Evolutionary conservation across 2,113 vertebrate genomes (phyloP), one percentile per base, ranked within the genome.

Genomic region (Ornithorhynchus anatinus): DNA sequence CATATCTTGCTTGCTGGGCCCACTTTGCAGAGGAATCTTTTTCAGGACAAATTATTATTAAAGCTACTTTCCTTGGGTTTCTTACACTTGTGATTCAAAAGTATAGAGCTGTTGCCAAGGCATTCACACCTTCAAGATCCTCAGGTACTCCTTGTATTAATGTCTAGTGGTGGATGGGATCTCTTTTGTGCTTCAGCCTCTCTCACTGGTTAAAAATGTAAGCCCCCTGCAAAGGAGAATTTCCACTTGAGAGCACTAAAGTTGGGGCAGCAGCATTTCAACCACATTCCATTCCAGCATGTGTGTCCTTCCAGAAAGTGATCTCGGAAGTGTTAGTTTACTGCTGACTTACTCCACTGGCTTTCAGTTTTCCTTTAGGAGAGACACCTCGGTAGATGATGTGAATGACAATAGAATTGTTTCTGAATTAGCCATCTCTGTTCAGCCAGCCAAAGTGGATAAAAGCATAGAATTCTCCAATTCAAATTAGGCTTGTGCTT

Each of bases 1-100:
- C 42, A 7, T 31, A 27, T 57, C 44, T 79, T 42, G 54, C 65
- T 59, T 44, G 59, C n/a, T 64, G 38, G 44, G 14, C 27, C 50
- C 20, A 23, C 61, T 79, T 73, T 79, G 82, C 73, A 74, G 69
- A 68, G 80, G 20, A 57, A 71, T 71, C 44, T 60, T 68, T 51
- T 74, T 53, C 50, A 38, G 67, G 50, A 29, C 6, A 68, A 54
- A 74, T 29, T 42, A 27, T 29, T 17, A 27, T 27, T 12, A 13
- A 50, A 27, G 19, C 15, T 59, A 40, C 61, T 32, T 37, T 43
- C 64, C 40, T 42, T 50, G 58, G 43, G 45, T 59, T 62, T 33
- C 47, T 33, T 70, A 74, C 73, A 63, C 73, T 71, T 77, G 50
- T 81, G 75, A 51, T 51, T 45, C 60, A 38, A 47, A 65, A 61